These are phyloP conservation scores for Oryzias woworae DNA, from an alignment of 2,113 vertebrate genomes.

Conservation along the genomic window DNA sequence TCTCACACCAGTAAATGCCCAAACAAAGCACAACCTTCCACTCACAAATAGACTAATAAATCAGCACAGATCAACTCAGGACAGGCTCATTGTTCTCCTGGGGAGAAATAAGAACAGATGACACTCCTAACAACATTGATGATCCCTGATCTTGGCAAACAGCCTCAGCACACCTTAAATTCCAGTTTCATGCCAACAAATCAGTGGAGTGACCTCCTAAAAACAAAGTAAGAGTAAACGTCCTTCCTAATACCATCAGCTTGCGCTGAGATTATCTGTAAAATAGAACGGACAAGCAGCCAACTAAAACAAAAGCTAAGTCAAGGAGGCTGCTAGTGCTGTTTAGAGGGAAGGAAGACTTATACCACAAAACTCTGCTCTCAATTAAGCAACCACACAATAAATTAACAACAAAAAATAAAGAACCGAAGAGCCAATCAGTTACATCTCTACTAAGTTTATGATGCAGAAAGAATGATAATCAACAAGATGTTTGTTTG, in stretches of 20 bases:
- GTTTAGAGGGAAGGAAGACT: no score
- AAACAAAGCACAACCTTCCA: no score
- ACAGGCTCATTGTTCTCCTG: conserved; percentile 53
- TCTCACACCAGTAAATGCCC: background rate
- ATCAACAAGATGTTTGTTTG: conserved; percentile 38
- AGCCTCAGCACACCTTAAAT: conserved; percentile 46
- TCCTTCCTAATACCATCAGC: conserved; percentile 17
- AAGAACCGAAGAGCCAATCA: conserved; percentile 23
- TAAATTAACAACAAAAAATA: conserved; percentile 44
- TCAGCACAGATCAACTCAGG: conserved; percentile 16
- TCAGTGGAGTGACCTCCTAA: conserved; percentile 19
- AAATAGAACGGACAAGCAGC: background rate
- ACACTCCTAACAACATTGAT: conserved; percentile 50
- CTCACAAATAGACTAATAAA: no score
- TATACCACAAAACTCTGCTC: no score
- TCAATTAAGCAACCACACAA: conserved; percentile 5
- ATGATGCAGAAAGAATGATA: background rate
- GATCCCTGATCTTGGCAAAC: conserved; percentile 56
- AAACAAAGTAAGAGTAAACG: conserved; percentile 49
- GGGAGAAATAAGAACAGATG: conserved; percentile 46
- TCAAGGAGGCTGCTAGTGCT: background rate
- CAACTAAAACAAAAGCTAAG: conserved; percentile 12
- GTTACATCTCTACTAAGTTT: background rate
- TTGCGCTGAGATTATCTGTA: background rate
- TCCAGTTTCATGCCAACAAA: conserved; percentile 48